These are phyloP conservation scores for Pogonomyrmex barbatus DNA, from an alignment of 1,140 invertebrate species.

Conservation along the genomic window DNA sequence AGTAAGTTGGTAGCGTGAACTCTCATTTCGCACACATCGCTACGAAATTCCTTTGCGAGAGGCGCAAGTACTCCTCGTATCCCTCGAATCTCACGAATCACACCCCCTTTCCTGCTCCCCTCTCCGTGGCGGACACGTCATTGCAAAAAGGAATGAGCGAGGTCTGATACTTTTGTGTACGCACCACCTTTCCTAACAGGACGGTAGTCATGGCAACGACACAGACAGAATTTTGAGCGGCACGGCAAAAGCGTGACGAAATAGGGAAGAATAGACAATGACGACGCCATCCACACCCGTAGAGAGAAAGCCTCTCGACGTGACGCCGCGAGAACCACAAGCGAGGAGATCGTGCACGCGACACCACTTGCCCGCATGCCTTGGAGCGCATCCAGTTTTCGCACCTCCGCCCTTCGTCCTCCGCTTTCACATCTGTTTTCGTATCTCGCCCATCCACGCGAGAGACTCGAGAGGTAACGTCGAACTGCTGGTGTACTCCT, in stretches of 20 bases:
- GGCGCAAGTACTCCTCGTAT: conserved; percentile 55
- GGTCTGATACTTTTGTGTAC: conserved; percentile 51
- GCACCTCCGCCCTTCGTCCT: conserved; percentile 16
- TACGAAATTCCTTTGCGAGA: conserved; percentile 11
- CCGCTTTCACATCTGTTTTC: conserved; percentile 31
- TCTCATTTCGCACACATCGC: conserved; percentile 40
- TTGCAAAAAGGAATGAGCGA: conserved; percentile 50
- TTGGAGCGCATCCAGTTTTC: conserved; percentile 68
- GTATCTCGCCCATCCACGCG: conserved; percentile 3
- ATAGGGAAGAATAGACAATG: conserved; percentile 73
- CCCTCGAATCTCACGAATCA: conserved; percentile 1
- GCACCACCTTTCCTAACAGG: conserved; percentile 30
- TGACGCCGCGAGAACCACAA: conserved; percentile 54
- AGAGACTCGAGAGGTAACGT: neutral
- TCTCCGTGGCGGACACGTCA: neutral
- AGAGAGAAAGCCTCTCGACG: conserved; percentile 7
- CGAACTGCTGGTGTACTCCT: conserved; percentile 12
- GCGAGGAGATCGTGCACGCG: conserved; percentile 65
- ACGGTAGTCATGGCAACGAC: conserved; percentile 69
- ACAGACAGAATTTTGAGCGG: conserved; percentile 49
- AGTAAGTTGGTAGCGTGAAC: conserved; percentile 51
- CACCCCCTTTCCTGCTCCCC: neutral
- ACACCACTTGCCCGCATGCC: conserved; percentile 62
- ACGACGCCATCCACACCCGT: conserved; percentile 38
- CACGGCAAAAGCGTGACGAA: conserved; percentile 67